Evolutionary conservation across 2,113 vertebrate genomes (phyloP).

Genomic region (Dipodomys spectabilis): DNA sequence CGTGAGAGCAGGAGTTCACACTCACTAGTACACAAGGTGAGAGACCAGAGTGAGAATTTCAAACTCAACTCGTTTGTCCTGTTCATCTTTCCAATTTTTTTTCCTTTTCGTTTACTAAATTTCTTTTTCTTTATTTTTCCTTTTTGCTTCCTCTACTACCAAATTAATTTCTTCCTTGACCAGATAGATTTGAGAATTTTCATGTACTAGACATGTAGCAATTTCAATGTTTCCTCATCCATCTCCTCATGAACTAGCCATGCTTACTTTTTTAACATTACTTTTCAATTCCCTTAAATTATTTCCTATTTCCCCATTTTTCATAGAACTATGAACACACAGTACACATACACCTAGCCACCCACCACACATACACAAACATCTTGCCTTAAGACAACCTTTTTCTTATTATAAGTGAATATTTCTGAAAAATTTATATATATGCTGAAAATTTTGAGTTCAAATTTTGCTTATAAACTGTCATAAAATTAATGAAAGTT

Average conservation of each 20-base stretch:
- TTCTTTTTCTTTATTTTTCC: neutral
- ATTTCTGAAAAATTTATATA: neutral
- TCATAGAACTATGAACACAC: neutral
- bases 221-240: accelerated
- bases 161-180: neutral
- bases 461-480: neutral
- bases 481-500: neutral
- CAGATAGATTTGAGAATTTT: neutral
- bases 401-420: neutral
- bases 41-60: neutral
- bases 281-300: neutral
- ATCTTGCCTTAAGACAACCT: neutral
- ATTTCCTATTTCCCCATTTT: neutral
- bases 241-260: neutral
- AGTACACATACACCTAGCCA: neutral
- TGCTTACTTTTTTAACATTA: neutral
- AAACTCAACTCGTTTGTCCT: neutral
- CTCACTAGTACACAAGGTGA: neutral
- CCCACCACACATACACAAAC: neutral
- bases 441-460: neutral
- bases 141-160: neutral
- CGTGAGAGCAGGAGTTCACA: neutral
- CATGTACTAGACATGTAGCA: neutral
- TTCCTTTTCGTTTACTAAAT: too few species aligned
- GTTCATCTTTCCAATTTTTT: neutral